These are phyloP conservation scores for Phoxinus dragarum DNA, from an alignment of 2,797 vertebrate genomes.

Conservation along the genomic window DNA sequence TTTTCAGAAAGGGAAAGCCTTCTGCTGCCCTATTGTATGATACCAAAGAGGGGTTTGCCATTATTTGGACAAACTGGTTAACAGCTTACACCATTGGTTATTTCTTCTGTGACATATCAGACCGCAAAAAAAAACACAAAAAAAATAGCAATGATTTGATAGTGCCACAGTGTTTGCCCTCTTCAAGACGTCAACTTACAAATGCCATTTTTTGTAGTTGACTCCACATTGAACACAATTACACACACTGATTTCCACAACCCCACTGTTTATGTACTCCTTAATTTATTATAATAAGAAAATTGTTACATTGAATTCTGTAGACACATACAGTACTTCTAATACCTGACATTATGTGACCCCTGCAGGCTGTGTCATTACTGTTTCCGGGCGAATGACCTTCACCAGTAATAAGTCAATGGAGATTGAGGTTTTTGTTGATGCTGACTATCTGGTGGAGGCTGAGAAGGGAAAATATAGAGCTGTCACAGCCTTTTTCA, in stretches of 20 bases:
- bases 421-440: slow-evolving; percentile 96
- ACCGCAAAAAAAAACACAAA: neutral
- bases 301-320: neutral
- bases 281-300: neutral
- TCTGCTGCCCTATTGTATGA: neutral
- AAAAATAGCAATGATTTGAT: neutral
- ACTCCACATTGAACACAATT: neutral
- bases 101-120: neutral
- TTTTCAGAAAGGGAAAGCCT: neutral
- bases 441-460: slow-evolving; percentile 82
- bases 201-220: neutral
- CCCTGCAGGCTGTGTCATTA: slow-evolving; percentile 87
- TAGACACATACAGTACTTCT: neutral
- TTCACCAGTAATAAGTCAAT: slow-evolving; percentile 95
- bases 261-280: neutral
- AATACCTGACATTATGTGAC: slow-evolving; percentile 41
- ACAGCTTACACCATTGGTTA: neutral
- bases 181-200: neutral
- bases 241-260: neutral
- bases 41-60: neutral
- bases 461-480: slow-evolving; percentile 80
- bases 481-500: slow-evolving; percentile 93
- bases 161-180: neutral
- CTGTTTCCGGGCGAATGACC: slow-evolving; percentile 91
- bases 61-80: no score